A percentile compares a stretch with the other conserved stretches of the same genome.
These are phyloP conservation scores for Phenganax stokvisi DNA, from an alignment of 92 coral and sea anemone species.

Conservation along the genomic window DNA sequence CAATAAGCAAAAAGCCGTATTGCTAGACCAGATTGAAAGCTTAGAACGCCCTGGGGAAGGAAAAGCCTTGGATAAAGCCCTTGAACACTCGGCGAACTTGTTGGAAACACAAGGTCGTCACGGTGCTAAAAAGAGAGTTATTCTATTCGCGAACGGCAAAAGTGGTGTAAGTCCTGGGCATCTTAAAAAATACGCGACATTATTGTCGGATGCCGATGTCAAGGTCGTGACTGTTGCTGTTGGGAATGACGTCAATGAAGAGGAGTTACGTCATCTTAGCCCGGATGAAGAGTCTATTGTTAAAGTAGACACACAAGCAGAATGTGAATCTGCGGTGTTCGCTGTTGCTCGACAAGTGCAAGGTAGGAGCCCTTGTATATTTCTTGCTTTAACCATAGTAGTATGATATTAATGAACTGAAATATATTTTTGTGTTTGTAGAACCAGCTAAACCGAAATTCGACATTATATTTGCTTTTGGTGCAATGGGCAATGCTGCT, in stretches of 20 bases:
- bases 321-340: conserved; percentile 22
- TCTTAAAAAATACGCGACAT: conserved; percentile 25
- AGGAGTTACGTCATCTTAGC: conserved; percentile 35
- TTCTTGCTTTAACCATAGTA: background rate
- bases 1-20: background rate
- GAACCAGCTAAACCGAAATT: conserved; percentile 37
- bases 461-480: conserved; percentile 34
- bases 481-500: conserved; percentile 41
- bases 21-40: conserved; percentile 9
- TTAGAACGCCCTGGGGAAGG: conserved; percentile 35
- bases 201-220: conserved; percentile 24
- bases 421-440: background rate
- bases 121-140: conserved; percentile 19
- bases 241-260: conserved; percentile 28
- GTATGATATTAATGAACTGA: background rate
- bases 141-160: conserved; percentile 29
- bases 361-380: background rate
- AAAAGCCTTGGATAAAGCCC: conserved; percentile 36
- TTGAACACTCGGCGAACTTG: conserved; percentile 23
- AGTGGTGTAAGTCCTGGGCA: conserved; percentile 37
- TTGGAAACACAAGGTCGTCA: conserved; percentile 29
- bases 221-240: conserved; percentile 40
- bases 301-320: conserved; percentile 15
- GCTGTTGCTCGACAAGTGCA: conserved; percentile 37
- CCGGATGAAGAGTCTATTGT: conserved; percentile 36